A percentile compares a stretch with the other conserved stretches of the same genome.
Conservation (phyloP, 2,113 vertebrate species). For the Plectropomus leopardus region DNA sequence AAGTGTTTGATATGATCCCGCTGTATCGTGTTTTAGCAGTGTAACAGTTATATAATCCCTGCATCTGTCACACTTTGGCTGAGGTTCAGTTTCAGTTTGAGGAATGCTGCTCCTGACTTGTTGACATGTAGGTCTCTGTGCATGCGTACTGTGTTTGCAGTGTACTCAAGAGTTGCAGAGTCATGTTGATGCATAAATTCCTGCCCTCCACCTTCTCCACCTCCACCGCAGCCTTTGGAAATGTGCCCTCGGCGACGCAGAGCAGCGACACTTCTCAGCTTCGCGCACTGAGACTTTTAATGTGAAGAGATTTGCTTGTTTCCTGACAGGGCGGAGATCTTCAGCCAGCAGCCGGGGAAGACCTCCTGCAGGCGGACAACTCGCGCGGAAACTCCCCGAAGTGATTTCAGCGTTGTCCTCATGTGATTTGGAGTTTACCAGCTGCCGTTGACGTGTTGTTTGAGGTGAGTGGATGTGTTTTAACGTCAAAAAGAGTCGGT, state of each 20-base stretch:
- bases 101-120: constrained; percentile 41
- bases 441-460: not conserved
- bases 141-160: constrained; percentile 25
- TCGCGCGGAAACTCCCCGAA: not conserved
- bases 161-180: constrained; percentile 72
- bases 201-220: not conserved
- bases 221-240: constrained; percentile 13
- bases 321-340: not conserved
- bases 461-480: constrained; percentile 39
- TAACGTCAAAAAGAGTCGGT: not conserved
- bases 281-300: not conserved
- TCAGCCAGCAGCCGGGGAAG: not conserved
- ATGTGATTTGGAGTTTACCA: not conserved
- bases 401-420: not conserved
- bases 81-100: constrained; percentile 64
- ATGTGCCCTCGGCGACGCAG: constrained; percentile 6
- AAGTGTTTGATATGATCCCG: not conserved
- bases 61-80: not conserved
- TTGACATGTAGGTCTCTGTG: constrained; percentile 9
- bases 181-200: constrained; percentile 79
- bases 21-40: not conserved
- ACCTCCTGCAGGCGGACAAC: not conserved
- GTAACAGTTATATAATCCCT: constrained; percentile 10
- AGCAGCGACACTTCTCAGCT: not conserved
- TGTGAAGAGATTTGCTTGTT: not conserved